Evolutionary conservation across 2,888 invertebrate genomes (phyloP).

Genomic region (Dryobotodes eremita): DNA sequence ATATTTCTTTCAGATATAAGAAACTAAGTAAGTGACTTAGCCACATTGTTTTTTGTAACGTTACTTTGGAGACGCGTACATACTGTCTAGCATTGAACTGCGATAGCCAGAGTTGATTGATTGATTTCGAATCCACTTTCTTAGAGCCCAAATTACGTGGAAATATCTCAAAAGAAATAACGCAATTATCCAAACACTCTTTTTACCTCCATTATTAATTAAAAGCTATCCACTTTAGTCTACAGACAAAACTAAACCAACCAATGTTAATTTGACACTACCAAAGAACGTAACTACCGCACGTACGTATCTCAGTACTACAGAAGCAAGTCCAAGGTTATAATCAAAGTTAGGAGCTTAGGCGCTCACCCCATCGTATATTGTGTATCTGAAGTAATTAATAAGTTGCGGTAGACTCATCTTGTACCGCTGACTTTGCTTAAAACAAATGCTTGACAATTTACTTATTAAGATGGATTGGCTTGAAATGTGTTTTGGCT

Average conservation of each 20-base stretch:
- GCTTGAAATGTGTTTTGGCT: constrained; percentile 1
- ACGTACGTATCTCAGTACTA: constrained; percentile 38
- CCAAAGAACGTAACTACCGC: constrained; percentile 27
- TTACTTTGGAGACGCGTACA: background rate
- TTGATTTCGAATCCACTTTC: background rate
- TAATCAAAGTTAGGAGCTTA: constrained; percentile 72
- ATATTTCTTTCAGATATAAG: constrained; percentile 1
- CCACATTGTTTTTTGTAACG: constrained; percentile 13
- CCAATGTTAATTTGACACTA: constrained; percentile 23
- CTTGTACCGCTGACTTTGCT: constrained; percentile 20
- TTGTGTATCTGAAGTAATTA: constrained; percentile 73
- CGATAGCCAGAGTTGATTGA: constrained; percentile 9
- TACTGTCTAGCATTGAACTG: background rate
- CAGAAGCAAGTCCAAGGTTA: constrained; percentile 63
- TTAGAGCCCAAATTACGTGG: background rate
- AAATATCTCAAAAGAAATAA: background rate
- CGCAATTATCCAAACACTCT: background rate
- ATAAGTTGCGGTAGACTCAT: constrained; percentile 67
- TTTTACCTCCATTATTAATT: background rate
- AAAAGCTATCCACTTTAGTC: background rate
- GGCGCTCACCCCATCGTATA: constrained; percentile 65
- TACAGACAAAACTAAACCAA: background rate
- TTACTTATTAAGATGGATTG: constrained; percentile 1
- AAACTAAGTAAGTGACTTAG: background rate
- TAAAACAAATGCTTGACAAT: constrained; percentile 30